phyloP scores from a whole-genome alignment of 1,140 invertebrate genomes.

The Trachelipus rathkii region DNA sequence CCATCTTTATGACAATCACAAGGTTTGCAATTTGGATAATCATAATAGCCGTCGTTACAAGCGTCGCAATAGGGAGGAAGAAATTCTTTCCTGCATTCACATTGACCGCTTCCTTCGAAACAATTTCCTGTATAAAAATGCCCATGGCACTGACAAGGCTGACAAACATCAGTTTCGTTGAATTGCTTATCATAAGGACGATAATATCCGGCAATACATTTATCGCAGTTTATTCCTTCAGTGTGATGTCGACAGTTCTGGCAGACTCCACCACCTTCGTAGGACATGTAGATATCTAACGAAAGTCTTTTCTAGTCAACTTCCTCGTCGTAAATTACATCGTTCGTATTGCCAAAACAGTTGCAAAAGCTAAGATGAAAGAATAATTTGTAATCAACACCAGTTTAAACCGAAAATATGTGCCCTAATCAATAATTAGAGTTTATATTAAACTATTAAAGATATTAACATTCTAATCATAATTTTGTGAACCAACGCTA shows the following conservation, averaged over 20 bases:
- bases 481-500: no score
- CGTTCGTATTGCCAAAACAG: constrained; percentile 86
- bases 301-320: constrained; percentile 73
- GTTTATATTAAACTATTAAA: no score
- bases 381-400: background rate
- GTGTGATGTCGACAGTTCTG: constrained; percentile 89
- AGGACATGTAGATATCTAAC: constrained; percentile 84
- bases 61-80: constrained; percentile 74
- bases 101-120: constrained; percentile 81
- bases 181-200: constrained; percentile 72
- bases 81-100: constrained; percentile 82
- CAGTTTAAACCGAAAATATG: background rate
- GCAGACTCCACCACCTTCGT: constrained; percentile 89
- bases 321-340: constrained; percentile 84
- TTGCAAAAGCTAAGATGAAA: constrained; percentile 78
- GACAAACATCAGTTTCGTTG: constrained; percentile 86
- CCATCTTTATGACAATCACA: constrained; percentile 92
- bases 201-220: constrained; percentile 81
- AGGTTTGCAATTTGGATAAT: constrained; percentile 85
- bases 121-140: constrained; percentile 90
- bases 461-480: no score
- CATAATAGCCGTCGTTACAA: constrained; percentile 87
- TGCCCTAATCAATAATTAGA: no score
- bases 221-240: constrained; percentile 93
- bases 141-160: constrained; percentile 81